phyloP scores from a whole-genome alignment of 2,888 invertebrate species.

The Kuschelorhynchus macadamiae region DNA sequence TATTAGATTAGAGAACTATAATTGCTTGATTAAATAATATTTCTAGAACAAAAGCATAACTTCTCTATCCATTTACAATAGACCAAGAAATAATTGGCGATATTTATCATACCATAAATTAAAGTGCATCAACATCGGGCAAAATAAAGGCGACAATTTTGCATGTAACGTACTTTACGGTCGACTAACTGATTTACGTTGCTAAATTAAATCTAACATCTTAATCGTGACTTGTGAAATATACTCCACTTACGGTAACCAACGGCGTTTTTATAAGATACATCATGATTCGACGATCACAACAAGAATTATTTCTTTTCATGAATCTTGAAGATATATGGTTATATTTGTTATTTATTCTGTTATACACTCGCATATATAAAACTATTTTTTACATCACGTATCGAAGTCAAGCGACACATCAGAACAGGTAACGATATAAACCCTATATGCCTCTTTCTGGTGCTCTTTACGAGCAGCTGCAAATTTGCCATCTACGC shows the following conservation, averaged over 20 bases:
- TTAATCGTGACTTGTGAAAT: constrained; percentile 33
- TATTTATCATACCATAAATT: background rate
- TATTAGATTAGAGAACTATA: no score
- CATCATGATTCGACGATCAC: background rate
- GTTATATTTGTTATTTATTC: background rate
- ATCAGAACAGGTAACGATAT: no score
- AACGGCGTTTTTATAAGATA: background rate
- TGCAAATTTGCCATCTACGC: no score
- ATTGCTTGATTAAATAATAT: no score
- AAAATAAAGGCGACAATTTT: constrained; percentile 21
- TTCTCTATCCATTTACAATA: no score
- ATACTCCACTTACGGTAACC: constrained; percentile 17
- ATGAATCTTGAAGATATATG: background rate
- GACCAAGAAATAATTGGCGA: no score
- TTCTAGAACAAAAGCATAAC: no score
- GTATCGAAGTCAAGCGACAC: no score
- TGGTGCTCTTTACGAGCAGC: no score
- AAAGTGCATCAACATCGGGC: constrained; percentile 1
- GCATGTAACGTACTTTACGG: constrained; percentile 25
- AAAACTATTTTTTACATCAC: no score
- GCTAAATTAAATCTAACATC: constrained; percentile 29
- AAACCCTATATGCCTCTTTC: no score
- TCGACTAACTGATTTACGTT: constrained; percentile 28
- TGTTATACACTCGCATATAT: no score
- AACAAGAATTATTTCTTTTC: background rate